Evolutionary conservation across 2,888 invertebrate genomes (phyloP), one percentile per base, ranked within the genome.

Genomic region (Morpho deidamia): DNA sequence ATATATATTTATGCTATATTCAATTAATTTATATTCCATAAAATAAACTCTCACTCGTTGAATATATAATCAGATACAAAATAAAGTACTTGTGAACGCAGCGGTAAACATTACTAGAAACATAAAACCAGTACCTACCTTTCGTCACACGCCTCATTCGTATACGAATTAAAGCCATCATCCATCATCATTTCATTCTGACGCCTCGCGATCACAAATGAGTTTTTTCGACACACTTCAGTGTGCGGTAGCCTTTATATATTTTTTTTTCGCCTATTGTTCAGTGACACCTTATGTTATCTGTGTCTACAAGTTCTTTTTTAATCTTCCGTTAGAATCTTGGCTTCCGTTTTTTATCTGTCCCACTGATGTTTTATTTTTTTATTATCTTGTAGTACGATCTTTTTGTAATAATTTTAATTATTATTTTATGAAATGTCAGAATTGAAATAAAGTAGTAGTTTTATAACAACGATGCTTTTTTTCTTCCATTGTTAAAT

Each of bases 161-260:
- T 58, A 62, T 68, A 66, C 66, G 67, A 70, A 69, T 69, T 68
- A 68, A 63, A 61, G 60, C 51, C 53, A 60, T 58, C 73, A 81
- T 81, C 78, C 71, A 80, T 81, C 78, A 80, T 78, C 74, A 76
- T 78, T 75, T 73, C 63, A 67, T 70, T 67, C 65, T 67, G 70
- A 71, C 73, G 66, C 68, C 69, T 73, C 69, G 60, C 65, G 74
- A 72, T 68, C 70, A 69, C 67, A 65, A 74, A 76, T 80, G 76
- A 78, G 74, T 67, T 74, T 71, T 78, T 80, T 68, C 65, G 67
- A 67, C 73, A 68, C 64, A 67, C 66, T 72, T 65, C 66, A 64
- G 65, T 66, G 66, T 60, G 68, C 65, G 68, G 65, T 65, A 58
- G 66, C 64, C 62, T 66, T 69, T 68, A 66, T 63, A 49, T 56